phyloP scores from a whole-genome alignment of 2,797 vertebrate species.

The Catamblyrhynchus diadema region DNA sequence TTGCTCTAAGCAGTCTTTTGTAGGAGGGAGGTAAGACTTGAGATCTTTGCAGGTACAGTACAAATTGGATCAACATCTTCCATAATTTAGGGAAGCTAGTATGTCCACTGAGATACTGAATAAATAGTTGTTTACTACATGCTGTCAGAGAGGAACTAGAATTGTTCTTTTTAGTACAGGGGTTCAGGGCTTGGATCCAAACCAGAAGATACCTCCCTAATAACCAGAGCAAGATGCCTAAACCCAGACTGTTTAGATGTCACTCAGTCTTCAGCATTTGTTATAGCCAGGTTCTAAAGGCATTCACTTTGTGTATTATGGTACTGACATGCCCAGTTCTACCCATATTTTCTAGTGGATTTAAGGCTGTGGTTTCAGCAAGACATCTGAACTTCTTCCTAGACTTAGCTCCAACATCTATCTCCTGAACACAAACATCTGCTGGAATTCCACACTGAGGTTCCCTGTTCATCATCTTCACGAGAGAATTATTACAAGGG shows the following conservation, averaged over 20 bases:
- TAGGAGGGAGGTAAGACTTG: not conserved
- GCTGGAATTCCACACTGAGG: not conserved
- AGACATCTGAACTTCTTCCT: not conserved
- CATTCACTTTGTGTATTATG: not conserved
- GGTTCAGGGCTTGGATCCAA: not conserved
- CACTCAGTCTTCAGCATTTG: not conserved
- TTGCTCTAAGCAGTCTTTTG: not conserved
- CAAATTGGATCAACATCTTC: not conserved
- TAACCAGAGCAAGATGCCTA: not conserved
- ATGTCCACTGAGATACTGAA: not conserved
- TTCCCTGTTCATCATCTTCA: not conserved
- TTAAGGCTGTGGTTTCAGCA: not conserved
- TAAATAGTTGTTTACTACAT: not conserved
- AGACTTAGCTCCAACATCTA: not conserved
- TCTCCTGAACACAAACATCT: not conserved
- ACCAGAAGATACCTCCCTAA: not conserved
- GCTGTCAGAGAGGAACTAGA: not conserved
- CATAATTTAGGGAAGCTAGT: not conserved
- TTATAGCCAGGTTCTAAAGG: not conserved
- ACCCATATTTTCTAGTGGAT: not conserved
- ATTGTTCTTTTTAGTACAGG: not conserved
- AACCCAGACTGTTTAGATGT: not conserved
- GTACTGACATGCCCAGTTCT: not conserved
- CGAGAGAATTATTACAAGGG: not conserved
- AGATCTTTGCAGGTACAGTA: not conserved